Conservation (phyloP, 35 echinoderm and acorn worm genomes). For the Stichopus chloronotus region DNA sequence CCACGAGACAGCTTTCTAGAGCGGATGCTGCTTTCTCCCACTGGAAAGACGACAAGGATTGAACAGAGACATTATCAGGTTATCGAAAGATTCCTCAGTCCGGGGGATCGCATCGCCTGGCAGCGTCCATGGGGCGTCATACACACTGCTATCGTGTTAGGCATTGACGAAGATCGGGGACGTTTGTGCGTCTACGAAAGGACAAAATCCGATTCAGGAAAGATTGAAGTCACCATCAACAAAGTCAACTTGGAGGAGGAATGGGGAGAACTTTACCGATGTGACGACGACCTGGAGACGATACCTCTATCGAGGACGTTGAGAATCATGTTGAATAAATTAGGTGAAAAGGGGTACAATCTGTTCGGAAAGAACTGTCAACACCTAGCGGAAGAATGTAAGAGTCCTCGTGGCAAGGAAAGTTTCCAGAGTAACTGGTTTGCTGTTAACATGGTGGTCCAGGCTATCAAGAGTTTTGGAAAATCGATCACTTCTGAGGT, state of each 20-base stretch:
- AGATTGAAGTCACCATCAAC: not conserved
- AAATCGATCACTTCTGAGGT: constrained; percentile 23
- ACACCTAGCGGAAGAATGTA: constrained; percentile 13
- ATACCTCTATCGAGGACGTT: constrained; percentile 11
- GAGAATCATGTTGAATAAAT: constrained; percentile 38
- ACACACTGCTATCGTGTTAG: constrained; percentile 33
- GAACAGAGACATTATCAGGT: constrained; percentile 8
- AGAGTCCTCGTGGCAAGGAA: not conserved
- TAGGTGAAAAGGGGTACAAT: constrained; percentile 49
- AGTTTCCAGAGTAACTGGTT: constrained; percentile 50
- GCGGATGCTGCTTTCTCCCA: not conserved
- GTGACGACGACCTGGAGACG: constrained; percentile 19
- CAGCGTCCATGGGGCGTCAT: constrained; percentile 33
- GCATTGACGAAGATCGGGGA: constrained; percentile 2
- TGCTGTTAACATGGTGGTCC: constrained; percentile 27
- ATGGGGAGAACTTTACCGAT: constrained; percentile 29
- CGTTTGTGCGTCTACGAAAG: constrained; percentile 34
- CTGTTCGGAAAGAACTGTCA: constrained; percentile 51
- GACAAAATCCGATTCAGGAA: not conserved
- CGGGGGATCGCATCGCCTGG: constrained; percentile 41
- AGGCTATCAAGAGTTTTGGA: constrained; percentile 30
- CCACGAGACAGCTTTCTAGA: not conserved
- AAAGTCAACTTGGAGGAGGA: not conserved
- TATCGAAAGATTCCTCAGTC: constrained; percentile 37
- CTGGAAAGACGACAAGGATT: not conserved